Evolutionary conservation across 1,140 invertebrate genomes (phyloP).

Genomic region (Panagrolaimus sp.): DNA sequence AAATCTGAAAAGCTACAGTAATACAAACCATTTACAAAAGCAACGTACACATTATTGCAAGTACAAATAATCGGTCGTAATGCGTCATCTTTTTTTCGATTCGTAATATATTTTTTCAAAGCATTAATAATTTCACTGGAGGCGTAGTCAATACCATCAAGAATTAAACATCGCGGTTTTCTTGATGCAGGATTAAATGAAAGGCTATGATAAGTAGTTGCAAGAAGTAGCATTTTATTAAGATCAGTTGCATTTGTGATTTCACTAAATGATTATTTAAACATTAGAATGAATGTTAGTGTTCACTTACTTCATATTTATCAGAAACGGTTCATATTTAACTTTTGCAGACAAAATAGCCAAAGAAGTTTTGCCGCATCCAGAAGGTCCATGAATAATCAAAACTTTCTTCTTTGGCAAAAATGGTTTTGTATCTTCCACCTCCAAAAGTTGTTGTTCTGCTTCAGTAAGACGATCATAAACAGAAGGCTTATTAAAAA

Average conservation of each 20-base stretch:
- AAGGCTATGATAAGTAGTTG: neutral
- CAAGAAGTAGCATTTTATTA: neutral
- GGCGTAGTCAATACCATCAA: neutral
- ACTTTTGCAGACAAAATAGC: neutral
- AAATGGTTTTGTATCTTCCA: constrained; percentile 6
- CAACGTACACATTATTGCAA: constrained; percentile 1
- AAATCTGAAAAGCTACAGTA: neutral
- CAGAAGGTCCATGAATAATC: constrained; percentile 3
- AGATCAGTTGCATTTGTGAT: neutral
- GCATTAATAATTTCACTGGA: constrained; percentile 1
- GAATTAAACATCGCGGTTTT: neutral
- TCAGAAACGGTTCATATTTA: neutral
- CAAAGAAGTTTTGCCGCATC: constrained; percentile 15
- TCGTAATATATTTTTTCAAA: neutral
- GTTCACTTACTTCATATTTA: constrained; percentile 1
- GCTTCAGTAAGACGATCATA: neutral
- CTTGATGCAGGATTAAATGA: neutral
- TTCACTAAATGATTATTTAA: neutral
- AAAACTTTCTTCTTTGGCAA: constrained; percentile 6
- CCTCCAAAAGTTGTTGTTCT: neutral
- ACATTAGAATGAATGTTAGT: neutral
- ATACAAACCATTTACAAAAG: neutral
- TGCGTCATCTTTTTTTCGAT: constrained; percentile 7
- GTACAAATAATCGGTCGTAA: constrained; percentile 13
- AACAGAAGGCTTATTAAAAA: constrained; percentile 3